Conservation (phyloP, 1,140 invertebrate species). For the Colletes latitarsis region DNA sequence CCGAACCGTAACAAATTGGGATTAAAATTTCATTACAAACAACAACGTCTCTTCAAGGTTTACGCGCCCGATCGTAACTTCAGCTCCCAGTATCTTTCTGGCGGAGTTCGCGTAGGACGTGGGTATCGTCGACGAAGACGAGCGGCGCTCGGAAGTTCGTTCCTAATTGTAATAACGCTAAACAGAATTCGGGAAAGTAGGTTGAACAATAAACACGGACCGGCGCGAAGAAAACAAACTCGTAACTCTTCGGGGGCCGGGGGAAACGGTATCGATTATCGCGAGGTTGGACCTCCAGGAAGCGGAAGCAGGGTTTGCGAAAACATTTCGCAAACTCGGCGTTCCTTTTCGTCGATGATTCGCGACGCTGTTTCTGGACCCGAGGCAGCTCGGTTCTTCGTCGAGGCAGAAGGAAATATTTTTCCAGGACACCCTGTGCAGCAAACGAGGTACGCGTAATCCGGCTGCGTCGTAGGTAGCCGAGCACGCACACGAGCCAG, state of each 20-base stretch:
- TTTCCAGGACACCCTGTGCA: conserved; percentile 4
- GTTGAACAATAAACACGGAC: conserved; percentile 23
- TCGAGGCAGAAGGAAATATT: conserved; percentile 2
- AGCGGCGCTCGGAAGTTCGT: not conserved
- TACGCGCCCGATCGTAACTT: conserved; percentile 11
- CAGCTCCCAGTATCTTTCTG: not conserved
- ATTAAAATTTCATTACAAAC: conserved; percentile 13
- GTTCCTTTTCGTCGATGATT: not conserved
- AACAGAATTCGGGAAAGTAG: conserved; percentile 29
- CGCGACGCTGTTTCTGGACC: not conserved
- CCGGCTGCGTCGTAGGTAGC: conserved; percentile 2
- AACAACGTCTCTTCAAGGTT: not conserved
- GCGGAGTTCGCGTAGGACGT: conserved; percentile 9
- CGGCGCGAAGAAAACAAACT: conserved; percentile 25
- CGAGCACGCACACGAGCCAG: not conserved
- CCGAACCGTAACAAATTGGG: not conserved
- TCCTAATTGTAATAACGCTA: conserved; percentile 38
- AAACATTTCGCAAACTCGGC: not conserved
- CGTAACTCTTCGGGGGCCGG: conserved; percentile 20
- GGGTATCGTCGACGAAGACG: not conserved
- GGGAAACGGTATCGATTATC: conserved; percentile 22
- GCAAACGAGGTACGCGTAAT: conserved; percentile 27
- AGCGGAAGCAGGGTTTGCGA: not conserved
- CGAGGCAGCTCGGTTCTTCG: not conserved
- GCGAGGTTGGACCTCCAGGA: not conserved